A percentile compares a stretch with the other conserved stretches of the same genome.
Evolutionary conservation across 2,797 vertebrate genomes (phyloP).

Genomic region (Ctenopoma multispine): DNA sequence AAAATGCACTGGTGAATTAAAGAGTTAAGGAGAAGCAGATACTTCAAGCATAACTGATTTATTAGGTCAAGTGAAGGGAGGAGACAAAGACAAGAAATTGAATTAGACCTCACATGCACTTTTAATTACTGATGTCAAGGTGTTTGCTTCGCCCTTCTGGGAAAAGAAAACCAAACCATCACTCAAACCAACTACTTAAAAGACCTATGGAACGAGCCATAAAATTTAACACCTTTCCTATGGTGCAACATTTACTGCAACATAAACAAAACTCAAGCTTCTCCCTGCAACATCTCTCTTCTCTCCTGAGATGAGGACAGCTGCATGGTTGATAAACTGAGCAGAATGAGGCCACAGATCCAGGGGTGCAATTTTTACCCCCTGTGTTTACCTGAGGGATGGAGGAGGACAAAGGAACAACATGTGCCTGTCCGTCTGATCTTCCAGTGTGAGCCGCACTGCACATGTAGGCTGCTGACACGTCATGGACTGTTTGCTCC

Average conservation of each 20-base stretch:
- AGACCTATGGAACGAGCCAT: constrained; percentile 52
- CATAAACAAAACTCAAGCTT: constrained; percentile 61
- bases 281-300: constrained; percentile 37
- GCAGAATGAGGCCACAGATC: constrained; percentile 71
- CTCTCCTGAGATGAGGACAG: constrained; percentile 18
- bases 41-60: constrained; percentile 79
- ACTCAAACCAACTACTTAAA: constrained; percentile 58
- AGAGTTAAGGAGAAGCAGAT: constrained; percentile 68
- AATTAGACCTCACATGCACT: constrained; percentile 72
- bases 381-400: constrained; percentile 58
- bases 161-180: constrained; percentile 65
- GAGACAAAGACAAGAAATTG: constrained; percentile 67
- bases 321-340: constrained; percentile 60
- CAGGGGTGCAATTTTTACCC: constrained; percentile 60
- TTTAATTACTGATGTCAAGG: constrained; percentile 82
- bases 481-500: constrained; percentile 57
- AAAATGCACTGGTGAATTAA: constrained; percentile 64
- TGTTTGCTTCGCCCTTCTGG: constrained; percentile 78
- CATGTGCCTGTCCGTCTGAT: constrained; percentile 70
- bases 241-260: constrained; percentile 63
- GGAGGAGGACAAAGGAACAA: constrained; percentile 68
- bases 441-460: constrained; percentile 44
- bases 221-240: constrained; percentile 57
- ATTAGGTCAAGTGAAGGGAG: constrained; percentile 73
- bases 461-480: constrained; percentile 68